Conservation (phyloP, 2,113 vertebrate genomes). For the Pseudois nayaur region DNA sequence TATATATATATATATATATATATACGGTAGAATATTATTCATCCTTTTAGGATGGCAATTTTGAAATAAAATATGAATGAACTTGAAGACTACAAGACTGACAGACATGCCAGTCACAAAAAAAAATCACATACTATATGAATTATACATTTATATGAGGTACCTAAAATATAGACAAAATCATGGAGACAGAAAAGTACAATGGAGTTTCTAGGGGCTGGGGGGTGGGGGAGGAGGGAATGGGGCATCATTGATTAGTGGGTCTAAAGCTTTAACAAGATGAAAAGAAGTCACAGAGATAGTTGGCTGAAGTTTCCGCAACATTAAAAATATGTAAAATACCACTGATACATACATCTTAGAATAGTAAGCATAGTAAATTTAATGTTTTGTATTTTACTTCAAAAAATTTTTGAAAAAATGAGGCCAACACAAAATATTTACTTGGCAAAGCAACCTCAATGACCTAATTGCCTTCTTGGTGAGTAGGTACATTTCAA, state of each 20-base stretch:
- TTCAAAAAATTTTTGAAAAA: neutral
- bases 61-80: neutral
- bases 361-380: neutral
- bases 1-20: neutral
- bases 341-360: neutral
- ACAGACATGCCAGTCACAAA: neutral
- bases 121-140: neutral
- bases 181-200: neutral
- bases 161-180: neutral
- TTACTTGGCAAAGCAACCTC: neutral
- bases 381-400: neutral
- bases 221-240: neutral
- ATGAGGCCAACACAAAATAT: neutral
- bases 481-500: neutral
- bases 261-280: neutral
- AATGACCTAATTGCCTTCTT: neutral
- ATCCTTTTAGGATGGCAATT: neutral
- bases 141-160: neutral
- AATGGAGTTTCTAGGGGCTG: neutral
- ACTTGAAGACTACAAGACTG: neutral
- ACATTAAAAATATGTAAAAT: neutral
- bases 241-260: neutral
- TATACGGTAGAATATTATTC: neutral
- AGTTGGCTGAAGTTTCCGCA: neutral
- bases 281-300: neutral